Evolutionary conservation across 2,797 vertebrate genomes (phyloP).

Genomic region (Philypnodon macrostomus): DNA sequence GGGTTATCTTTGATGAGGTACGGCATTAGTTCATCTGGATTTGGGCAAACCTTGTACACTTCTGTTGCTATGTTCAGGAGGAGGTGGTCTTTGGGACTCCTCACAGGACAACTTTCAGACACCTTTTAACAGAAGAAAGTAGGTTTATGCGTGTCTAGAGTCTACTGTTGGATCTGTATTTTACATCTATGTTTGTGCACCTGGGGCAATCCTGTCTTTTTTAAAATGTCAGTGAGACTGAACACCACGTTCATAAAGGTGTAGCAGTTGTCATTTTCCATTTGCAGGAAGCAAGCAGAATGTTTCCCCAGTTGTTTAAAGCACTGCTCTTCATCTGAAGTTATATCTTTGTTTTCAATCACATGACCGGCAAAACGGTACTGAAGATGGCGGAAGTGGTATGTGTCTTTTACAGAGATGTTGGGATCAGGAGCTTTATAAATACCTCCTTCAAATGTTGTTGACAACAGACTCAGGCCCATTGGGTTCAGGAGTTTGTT

Average conservation of each 20-base stretch:
- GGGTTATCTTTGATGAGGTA: conserved; percentile 67
- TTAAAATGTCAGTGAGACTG: conserved; percentile 60
- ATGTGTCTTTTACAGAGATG: conserved; percentile 34
- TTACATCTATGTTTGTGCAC: too few species aligned
- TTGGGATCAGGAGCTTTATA: conserved; percentile 51
- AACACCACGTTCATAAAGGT: conserved; percentile 42
- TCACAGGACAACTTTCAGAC: conserved; percentile 53
- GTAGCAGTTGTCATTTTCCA: conserved; percentile 56
- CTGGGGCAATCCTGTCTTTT: conserved; percentile 46
- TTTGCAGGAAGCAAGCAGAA: conserved; percentile 55
- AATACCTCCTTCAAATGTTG: conserved; percentile 10
- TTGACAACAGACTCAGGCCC: conserved; percentile 72
- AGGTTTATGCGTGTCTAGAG: too few species aligned
- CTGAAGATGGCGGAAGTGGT: conserved; percentile 67
- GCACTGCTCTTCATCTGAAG: conserved; percentile 24
- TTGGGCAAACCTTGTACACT: conserved; percentile 64
- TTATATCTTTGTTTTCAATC: conserved; percentile 23
- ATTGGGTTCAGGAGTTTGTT: conserved; percentile 81
- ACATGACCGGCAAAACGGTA: conserved; percentile 52
- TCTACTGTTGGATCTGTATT: too few species aligned
- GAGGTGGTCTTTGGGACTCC: conserved; percentile 63
- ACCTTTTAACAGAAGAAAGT: too few species aligned
- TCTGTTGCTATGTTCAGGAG: conserved; percentile 71
- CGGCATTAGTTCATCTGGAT: conserved; percentile 74
- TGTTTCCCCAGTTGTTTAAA: conserved; percentile 57